Base-by-base conservation (phyloP, 1,140 invertebrate species). In the Hylyphantes graminicola region DNA sequence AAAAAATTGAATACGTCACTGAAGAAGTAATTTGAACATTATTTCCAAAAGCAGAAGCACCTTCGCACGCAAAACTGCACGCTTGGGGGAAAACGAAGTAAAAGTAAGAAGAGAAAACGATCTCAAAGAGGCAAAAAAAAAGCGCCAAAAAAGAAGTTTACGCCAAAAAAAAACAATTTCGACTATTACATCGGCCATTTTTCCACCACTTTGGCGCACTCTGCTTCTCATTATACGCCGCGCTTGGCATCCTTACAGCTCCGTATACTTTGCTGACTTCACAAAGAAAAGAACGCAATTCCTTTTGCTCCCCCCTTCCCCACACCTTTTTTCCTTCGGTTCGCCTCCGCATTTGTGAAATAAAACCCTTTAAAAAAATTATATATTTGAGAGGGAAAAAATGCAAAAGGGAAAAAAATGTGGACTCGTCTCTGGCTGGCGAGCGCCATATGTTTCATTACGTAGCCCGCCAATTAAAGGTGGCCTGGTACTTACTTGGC, bases 211-310 rank as follows among this genome's bases (percentile, higher is more conserved):
- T 82, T 82, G 68, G 70, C 70, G 54, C 68, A 48, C 79, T 59
- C 79, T 74, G 48, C 80, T 82, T 82, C 80, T 82, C 80, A 82
- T 82, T 82, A 82, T 72, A 82, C 70, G 80, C 70, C 73, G 80
- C 80, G 80, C 80, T 82, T 82, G 70, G 80, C 80, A 74, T 82
- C 80, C 80, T 82, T 74, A 82, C 70, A 82, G 68, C 80, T 82
- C 80, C 80, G 80, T 82, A 82, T 82, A 82, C 80, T 74, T 82
- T 82, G 80, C 80, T 82, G 80, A 82, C 80, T 82, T 82, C 70
- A 82, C 79, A 82, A 81, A 81, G 78, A 76, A 35, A 13, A 35
- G 57, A n/a, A n/a, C n/a, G n/a, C n/a, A n/a, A n/a, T n/a, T n/a
- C n/a, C n/a, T n/a, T n/a, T n/a, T n/a, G n/a, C n/a, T n/a, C n/a